Percentiles rank a stretch among this genome's conserved stretches.
phyloP scores from a whole-genome alignment of 2,888 invertebrate species.

The Zygogramma bicolorata region DNA sequence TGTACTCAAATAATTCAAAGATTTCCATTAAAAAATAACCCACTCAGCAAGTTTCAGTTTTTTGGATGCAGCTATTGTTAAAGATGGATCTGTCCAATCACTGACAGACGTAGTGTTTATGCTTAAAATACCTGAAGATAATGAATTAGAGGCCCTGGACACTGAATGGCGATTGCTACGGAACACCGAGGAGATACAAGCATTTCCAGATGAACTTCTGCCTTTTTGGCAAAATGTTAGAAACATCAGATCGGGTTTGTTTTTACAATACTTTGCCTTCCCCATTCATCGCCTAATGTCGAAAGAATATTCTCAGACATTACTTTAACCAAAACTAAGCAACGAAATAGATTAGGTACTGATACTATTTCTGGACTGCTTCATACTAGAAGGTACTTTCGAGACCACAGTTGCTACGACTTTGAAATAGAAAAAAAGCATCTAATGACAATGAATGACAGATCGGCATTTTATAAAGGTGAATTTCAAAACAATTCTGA shows the following conservation, averaged over 20 bases:
- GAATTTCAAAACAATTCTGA: neutral
- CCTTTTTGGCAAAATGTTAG: slow-evolving; percentile 1
- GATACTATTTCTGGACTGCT: neutral
- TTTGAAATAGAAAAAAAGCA: neutral
- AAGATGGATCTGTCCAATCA: neutral
- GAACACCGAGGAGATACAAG: neutral
- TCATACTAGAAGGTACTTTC: neutral
- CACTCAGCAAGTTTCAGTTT: slow-evolving; percentile 8
- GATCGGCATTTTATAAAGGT: neutral
- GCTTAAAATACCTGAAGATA: neutral
- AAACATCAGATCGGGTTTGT: slow-evolving; percentile 7
- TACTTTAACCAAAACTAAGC: neutral
- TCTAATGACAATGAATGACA: neutral
- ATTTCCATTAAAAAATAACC: slow-evolving; percentile 16
- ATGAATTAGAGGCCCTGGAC: neutral
- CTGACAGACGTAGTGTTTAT: neutral
- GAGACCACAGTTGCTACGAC: neutral
- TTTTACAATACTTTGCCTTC: neutral
- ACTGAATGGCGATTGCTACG: slow-evolving; percentile 4
- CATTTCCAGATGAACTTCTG: neutral
- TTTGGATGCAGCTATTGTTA: neutral
- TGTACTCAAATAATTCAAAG: slow-evolving; percentile 14
- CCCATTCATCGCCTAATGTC: neutral
- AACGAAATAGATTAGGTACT: neutral
- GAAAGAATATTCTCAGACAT: neutral